These are phyloP conservation scores for Argyresthia goedartella DNA, from an alignment of 2,888 invertebrate species.

Conservation along the genomic window DNA sequence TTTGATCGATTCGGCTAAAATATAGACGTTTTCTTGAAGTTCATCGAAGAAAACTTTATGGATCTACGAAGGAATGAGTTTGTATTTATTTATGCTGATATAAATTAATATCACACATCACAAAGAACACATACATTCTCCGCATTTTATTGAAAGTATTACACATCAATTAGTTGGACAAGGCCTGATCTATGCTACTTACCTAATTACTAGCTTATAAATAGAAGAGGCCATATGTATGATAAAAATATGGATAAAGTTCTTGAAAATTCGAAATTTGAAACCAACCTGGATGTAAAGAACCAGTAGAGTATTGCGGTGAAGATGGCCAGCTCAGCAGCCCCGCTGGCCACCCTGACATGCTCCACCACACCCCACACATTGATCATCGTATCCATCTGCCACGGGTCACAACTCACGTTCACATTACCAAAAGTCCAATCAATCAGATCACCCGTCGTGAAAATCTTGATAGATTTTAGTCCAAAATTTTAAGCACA, in stretches of 20 bases:
- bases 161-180: no score
- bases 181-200: no score
- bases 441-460: slow-evolving; percentile 20
- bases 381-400: slow-evolving; percentile 58
- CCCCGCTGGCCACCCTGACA: slow-evolving; percentile 67
- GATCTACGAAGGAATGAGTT: no score
- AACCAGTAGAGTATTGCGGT: slow-evolving; percentile 74
- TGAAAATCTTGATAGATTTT: neutral
- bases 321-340: slow-evolving; percentile 73
- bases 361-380: slow-evolving; percentile 63
- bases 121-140: no score
- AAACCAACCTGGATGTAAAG: slow-evolving; percentile 71
- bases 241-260: neutral
- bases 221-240: neutral
- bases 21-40: no score
- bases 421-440: slow-evolving; percentile 50
- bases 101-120: no score
- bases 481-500: neutral
- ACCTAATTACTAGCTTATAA: neutral
- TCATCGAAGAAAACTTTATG: no score
- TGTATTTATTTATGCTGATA: no score
- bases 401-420: slow-evolving; percentile 23
- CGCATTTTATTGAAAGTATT: no score
- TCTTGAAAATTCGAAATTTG: neutral
- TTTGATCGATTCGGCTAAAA: no score